Conservation (phyloP, 2,888 invertebrate species). For the Macaria notata region DNA sequence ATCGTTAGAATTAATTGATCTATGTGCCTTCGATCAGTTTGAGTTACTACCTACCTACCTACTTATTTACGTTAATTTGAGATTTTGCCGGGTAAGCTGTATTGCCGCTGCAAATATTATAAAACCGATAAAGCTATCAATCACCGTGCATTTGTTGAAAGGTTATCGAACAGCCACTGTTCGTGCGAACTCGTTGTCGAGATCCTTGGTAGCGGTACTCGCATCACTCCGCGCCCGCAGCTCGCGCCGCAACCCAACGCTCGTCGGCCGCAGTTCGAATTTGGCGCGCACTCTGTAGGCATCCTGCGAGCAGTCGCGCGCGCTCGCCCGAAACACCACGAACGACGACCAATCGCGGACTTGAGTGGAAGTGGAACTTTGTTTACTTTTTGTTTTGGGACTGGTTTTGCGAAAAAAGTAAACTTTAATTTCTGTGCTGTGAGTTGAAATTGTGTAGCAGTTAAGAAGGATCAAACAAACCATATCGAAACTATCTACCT, state of each 20-base stretch:
- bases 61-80: background rate
- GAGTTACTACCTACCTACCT: background rate
- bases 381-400: slow-evolving; percentile 55
- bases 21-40: background rate
- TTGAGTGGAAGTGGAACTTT: slow-evolving; percentile 44
- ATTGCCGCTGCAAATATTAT: slow-evolving; percentile 31
- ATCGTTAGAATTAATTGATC: no score
- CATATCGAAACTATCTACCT: background rate
- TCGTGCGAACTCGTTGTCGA: slow-evolving; percentile 8
- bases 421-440: slow-evolving; percentile 19
- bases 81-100: slow-evolving; percentile 34
- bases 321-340: slow-evolving; percentile 42
- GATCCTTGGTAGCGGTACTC: slow-evolving; percentile 25
- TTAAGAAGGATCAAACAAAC: background rate
- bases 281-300: slow-evolving; percentile 64
- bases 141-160: slow-evolving; percentile 37
- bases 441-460: background rate
- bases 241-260: slow-evolving; percentile 25
- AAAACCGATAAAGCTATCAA: slow-evolving; percentile 36
- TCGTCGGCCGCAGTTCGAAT: slow-evolving; percentile 61
- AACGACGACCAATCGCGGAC: slow-evolving; percentile 30
- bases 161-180: slow-evolving; percentile 34
- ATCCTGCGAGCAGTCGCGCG: slow-evolving; percentile 50
- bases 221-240: slow-evolving; percentile 24
- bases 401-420: slow-evolving; percentile 35